Conservation (phyloP, 2,888 invertebrate genomes). For the Lithophane leautieri region DNA sequence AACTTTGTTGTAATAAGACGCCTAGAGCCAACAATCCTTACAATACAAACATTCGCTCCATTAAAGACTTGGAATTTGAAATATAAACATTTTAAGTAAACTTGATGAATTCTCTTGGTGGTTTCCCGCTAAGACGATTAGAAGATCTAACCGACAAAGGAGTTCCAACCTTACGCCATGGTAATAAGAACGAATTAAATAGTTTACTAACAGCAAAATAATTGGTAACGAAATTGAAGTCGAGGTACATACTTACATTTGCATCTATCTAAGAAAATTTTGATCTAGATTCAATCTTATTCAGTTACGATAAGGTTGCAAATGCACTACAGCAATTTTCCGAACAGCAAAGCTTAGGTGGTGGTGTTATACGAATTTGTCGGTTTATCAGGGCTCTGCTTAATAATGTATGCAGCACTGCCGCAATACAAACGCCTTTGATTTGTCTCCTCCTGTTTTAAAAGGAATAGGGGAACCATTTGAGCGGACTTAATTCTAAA, state of each 20-base stretch:
- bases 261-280: neutral
- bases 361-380: slow-evolving; percentile 68
- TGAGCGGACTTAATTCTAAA: slow-evolving; percentile 24
- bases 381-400: slow-evolving; percentile 75
- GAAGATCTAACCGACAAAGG: slow-evolving; percentile 8
- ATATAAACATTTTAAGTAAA: slow-evolving; percentile 77
- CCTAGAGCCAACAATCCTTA: slow-evolving; percentile 66
- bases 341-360: slow-evolving; percentile 19
- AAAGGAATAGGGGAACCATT: slow-evolving; percentile 56
- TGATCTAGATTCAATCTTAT: slow-evolving; percentile 33
- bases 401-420: slow-evolving; percentile 80
- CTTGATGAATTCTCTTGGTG: slow-evolving; percentile 69
- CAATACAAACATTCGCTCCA: slow-evolving; percentile 72
- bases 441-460: slow-evolving; percentile 74
- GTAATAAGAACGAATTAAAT: slow-evolving; percentile 42
- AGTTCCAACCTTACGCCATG: slow-evolving; percentile 53
- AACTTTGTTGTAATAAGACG: slow-evolving; percentile 66
- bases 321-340: neutral
- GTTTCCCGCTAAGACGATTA: slow-evolving; percentile 11
- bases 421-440: slow-evolving; percentile 75
- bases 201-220: slow-evolving; percentile 47
- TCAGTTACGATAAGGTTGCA: slow-evolving; percentile 19
- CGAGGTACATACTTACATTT: slow-evolving; percentile 47
- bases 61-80: slow-evolving; percentile 75
- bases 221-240: slow-evolving; percentile 53